Evolutionary conservation across 2,797 vertebrate genomes (phyloP), one percentile per base, ranked within the genome.

Genomic region (Chaunax sp.): DNA sequence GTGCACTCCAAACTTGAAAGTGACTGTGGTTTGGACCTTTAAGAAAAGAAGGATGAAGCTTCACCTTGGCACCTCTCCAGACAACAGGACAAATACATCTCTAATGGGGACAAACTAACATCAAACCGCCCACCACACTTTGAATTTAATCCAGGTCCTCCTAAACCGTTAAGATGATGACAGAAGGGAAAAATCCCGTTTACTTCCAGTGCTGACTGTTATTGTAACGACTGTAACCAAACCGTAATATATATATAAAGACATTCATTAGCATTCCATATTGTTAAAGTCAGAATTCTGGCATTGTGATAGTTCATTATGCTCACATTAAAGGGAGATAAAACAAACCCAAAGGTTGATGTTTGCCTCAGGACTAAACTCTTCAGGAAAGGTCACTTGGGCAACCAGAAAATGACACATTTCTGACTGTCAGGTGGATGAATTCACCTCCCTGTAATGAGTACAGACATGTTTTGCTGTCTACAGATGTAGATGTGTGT

Each of bases 21-120:
- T 38, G 73, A 52, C 35, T 53, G 52, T 41, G 62, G 54, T 52
- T 73, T 58, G 59, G 57, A 66, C 75, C 54, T 78, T 87, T 78
- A 68, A 63, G 57, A 73, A 57, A 66, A 62, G 53, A 70, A 26
- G 70, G 72, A 77, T 52, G 67, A 61, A 75, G 75, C 76, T 72
- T 81, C 20, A 38, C 51, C 69, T 49, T 71, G 82, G 77, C 74
- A 64, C 43, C 1, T 2, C 30, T 69, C 72, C 87, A 84, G 67
- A 75, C 81, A 73, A 67, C 49, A 18, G 78, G 73, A 84, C 80
- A 78, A 83, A 81, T 80, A 83, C 55, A 80, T 78, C 75, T 77
- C 84, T 83, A 83, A 89, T 86, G 78, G 78, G 78, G 75, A 89
- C 83, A 83, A 84, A 83, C 68, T n/a, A 69, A 75, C 76, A 80